Percentiles rank a stretch among this genome's conserved stretches.
Conservation (phyloP, 2,113 vertebrate genomes). For the Gnathonemus longibarbis region DNA sequence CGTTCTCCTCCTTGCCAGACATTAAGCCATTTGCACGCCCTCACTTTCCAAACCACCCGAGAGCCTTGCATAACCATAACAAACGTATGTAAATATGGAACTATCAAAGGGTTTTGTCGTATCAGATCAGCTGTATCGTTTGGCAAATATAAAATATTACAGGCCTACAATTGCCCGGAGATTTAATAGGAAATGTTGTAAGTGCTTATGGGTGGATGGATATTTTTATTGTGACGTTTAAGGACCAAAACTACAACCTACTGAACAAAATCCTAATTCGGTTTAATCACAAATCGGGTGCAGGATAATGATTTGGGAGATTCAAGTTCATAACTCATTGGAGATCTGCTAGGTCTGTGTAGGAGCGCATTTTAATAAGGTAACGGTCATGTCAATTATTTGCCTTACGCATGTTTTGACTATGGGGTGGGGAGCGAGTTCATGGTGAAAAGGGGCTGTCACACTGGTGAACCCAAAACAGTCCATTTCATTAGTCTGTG, state of each 20-base stretch:
- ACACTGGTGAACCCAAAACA: background rate
- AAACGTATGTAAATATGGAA: background rate
- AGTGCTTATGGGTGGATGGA: background rate
- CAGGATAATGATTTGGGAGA: background rate
- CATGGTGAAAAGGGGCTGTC: background rate
- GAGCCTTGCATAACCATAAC: constrained; percentile 1
- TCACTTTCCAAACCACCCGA: background rate
- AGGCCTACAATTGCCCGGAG: background rate
- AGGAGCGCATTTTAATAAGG: background rate
- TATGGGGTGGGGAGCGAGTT: background rate
- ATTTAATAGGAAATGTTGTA: background rate
- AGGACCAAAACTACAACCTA: background rate
- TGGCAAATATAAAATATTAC: background rate
- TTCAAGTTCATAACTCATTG: background rate
- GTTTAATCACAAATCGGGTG: background rate
- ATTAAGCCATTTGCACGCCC: constrained; percentile 6
- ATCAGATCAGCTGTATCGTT: background rate
- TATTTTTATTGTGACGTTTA: background rate
- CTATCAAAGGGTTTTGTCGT: background rate
- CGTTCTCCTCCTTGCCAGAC: background rate
- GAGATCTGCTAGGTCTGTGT: background rate
- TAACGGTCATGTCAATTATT: background rate
- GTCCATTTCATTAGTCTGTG: background rate
- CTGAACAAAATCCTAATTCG: background rate
- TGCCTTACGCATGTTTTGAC: background rate